These are phyloP conservation scores for Prolemur simus DNA, from an alignment of 2,113 vertebrate species.

Conservation along the genomic window DNA sequence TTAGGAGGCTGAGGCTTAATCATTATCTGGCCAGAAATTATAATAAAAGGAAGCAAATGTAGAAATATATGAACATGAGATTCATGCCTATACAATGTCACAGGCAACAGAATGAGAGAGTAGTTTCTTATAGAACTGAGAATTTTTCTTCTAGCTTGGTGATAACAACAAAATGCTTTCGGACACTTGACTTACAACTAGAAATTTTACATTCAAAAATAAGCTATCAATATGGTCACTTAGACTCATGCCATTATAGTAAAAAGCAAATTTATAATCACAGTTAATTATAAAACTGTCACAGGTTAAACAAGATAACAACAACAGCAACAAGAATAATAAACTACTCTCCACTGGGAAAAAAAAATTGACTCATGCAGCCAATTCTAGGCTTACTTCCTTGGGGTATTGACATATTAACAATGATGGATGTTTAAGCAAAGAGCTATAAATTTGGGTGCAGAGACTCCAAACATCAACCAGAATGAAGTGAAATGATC, in stretches of 20 bases:
- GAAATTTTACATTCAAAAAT: background rate
- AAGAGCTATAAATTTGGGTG: background rate
- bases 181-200: background rate
- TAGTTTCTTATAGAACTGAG: fast-evolving
- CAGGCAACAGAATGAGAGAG: background rate
- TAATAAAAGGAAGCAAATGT: background rate
- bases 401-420: constrained; percentile 13
- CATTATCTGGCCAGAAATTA: background rate
- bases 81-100: background rate
- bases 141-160: background rate
- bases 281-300: constrained; percentile 29
- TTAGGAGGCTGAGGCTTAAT: background rate
- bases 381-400: background rate
- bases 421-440: constrained; percentile 17
- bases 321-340: background rate
- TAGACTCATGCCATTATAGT: background rate
- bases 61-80: background rate
- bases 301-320: background rate
- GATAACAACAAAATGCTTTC: background rate
- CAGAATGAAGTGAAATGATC: background rate
- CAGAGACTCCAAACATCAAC: background rate
- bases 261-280: background rate
- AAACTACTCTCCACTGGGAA: background rate
- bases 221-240: background rate
- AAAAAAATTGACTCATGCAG: background rate